Conservation (phyloP, 2,797 vertebrate species). For the Muraenolepis orangiensis region DNA sequence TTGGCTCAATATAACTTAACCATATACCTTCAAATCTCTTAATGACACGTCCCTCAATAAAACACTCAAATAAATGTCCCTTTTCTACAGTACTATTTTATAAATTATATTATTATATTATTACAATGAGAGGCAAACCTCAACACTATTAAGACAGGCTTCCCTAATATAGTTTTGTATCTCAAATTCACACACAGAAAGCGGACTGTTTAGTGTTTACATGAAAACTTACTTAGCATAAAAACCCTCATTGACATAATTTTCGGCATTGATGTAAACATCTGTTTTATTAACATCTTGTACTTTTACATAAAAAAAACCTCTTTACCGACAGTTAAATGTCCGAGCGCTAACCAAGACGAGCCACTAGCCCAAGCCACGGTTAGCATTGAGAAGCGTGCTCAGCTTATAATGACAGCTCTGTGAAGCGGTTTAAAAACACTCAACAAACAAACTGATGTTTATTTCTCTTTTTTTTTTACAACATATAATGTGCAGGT, state of each 20-base stretch:
- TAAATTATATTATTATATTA: background rate
- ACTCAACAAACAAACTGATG: constrained; percentile 61
- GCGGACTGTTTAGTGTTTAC: background rate
- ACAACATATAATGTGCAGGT: constrained; percentile 49
- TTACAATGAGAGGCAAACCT: background rate
- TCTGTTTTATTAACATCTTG: constrained; percentile 64
- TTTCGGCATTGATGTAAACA: constrained; percentile 12
- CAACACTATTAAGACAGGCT: background rate
- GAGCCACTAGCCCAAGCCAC: constrained; percentile 60
- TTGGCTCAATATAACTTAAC: background rate
- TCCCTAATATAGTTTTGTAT: background rate
- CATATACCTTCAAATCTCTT: background rate
- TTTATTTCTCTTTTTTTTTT: constrained; percentile 19
- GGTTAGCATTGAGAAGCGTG: constrained; percentile 55
- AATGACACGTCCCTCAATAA: background rate
- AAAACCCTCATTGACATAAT: constrained; percentile 15
- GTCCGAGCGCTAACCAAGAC: constrained; percentile 64
- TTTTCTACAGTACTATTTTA: background rate
- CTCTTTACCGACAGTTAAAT: constrained; percentile 59
- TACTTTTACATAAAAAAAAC: constrained; percentile 66
- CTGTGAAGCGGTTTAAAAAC: constrained; percentile 50
- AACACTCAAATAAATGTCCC: background rate
- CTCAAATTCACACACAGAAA: background rate
- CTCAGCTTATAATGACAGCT: constrained; percentile 55
- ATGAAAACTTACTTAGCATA: background rate